Evolutionary conservation across 2,888 invertebrate genomes (phyloP).

Genomic region (Dexiosoma caninum): DNA sequence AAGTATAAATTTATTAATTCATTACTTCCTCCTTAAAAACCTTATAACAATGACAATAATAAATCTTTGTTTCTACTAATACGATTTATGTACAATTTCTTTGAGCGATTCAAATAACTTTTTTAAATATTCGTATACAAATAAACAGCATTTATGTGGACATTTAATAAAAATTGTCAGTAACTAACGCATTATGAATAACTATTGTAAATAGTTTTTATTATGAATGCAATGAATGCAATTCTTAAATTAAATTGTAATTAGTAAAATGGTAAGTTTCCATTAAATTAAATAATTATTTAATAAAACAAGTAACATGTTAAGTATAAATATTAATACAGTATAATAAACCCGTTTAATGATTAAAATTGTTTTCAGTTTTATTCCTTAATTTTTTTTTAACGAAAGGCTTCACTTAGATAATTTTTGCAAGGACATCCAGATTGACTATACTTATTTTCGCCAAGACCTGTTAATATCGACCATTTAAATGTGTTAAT

Average conservation of each 20-base stretch:
- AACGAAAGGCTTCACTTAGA: background rate
- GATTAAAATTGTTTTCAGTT: background rate
- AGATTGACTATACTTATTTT: background rate
- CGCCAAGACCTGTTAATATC: background rate
- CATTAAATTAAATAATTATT: background rate
- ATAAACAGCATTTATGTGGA: too few species aligned
- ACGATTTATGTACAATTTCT: background rate
- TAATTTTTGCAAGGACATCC: conserved; percentile 13
- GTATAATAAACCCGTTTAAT: conserved; percentile 23
- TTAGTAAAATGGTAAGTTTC: background rate
- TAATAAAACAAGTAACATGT: background rate
- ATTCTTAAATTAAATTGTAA: background rate
- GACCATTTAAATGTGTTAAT: background rate
- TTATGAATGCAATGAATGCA: background rate
- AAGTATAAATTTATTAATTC: too few species aligned
- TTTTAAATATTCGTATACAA: too few species aligned
- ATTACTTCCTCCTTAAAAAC: background rate
- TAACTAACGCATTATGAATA: background rate
- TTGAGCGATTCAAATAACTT: background rate
- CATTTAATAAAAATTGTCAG: too few species aligned
- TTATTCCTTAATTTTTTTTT: background rate
- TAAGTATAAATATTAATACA: background rate
- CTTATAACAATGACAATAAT: background rate
- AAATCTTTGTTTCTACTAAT: background rate
- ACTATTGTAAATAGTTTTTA: background rate